Percentiles rank a stretch among this genome's conserved stretches.
Evolutionary conservation across 2,797 vertebrate genomes (phyloP).

Genomic region (Crypturellus tataupa): DNA sequence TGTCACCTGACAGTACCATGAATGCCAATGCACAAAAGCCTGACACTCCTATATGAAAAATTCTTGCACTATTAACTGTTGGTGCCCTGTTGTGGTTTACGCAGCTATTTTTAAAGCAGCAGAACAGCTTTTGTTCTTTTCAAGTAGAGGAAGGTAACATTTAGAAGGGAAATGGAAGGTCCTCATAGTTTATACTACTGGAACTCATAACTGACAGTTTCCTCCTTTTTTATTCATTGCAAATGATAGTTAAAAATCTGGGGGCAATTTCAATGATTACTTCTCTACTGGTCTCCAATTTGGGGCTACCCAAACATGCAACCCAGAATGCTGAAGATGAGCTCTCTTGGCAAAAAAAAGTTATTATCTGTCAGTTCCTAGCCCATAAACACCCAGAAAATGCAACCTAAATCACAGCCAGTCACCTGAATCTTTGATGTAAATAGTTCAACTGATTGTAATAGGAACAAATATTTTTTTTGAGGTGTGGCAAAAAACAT

Average conservation of each 20-base stretch:
- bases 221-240: neutral
- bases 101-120: neutral
- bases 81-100: neutral
- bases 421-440: neutral
- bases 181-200: neutral
- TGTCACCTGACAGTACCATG: constrained; percentile 72
- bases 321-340: neutral
- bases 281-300: neutral
- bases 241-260: neutral
- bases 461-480: neutral
- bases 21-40: constrained; percentile 58
- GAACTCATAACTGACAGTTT: neutral
- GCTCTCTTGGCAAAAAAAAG: neutral
- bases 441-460: neutral
- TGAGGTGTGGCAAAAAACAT: neutral
- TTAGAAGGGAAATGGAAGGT: neutral
- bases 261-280: neutral
- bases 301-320: neutral
- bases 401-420: neutral
- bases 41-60: constrained; percentile 30
- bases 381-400: neutral
- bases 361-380: neutral
- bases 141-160: neutral
- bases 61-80: constrained; percentile 56
- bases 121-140: neutral